Conservation (phyloP, 2,113 vertebrate species). For the Eolophus roseicapilla region DNA sequence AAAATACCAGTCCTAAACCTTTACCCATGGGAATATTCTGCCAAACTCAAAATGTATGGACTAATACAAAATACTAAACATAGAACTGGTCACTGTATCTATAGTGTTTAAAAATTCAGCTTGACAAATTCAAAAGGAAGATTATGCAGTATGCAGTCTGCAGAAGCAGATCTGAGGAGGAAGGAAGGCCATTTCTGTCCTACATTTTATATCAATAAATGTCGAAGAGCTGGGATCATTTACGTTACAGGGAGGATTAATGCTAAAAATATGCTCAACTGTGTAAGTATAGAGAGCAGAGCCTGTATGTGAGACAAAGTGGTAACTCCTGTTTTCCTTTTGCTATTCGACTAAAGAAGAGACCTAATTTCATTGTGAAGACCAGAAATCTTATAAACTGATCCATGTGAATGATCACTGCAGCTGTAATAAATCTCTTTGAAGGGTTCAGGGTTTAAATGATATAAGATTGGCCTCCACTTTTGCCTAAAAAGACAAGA, state of each 20-base stretch:
- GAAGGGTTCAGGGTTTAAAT: not conserved
- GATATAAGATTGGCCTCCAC: not conserved
- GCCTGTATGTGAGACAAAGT: not conserved
- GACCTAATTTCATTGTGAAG: not conserved
- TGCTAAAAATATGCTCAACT: not conserved
- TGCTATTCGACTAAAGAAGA: not conserved
- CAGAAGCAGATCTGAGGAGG: not conserved
- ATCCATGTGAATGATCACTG: not conserved
- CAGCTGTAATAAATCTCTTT: not conserved
- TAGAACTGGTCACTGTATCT: not conserved
- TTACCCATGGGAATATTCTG: not conserved
- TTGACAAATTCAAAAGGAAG: not conserved
- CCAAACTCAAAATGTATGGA: not conserved
- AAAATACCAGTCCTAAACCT: not conserved
- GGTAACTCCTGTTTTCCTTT: not conserved
- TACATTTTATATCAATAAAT: not conserved
- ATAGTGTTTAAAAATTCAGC: not conserved
- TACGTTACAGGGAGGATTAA: not conserved
- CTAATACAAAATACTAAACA: not conserved
- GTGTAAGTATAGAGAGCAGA: not conserved
- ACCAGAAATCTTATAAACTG: not conserved
- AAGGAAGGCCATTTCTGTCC: not conserved
- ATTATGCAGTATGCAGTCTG: not conserved
- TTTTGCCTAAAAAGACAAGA: not conserved
- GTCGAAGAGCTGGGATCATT: not conserved